phyloP scores from a whole-genome alignment of 30 jellyfish, hydroid and myxozoan species.

The Phacellophora camtschatica region DNA sequence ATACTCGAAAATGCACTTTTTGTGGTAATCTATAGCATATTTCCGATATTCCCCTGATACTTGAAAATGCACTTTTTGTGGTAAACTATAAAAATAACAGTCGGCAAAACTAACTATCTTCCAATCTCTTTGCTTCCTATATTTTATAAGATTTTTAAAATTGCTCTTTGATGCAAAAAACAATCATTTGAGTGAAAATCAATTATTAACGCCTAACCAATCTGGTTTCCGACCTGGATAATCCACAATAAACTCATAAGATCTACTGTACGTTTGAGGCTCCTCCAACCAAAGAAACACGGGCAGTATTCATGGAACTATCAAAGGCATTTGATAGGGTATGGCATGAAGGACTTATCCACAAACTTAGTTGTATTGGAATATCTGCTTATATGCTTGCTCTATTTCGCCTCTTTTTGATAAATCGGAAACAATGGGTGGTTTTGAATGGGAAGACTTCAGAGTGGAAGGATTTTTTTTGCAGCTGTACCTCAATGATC shows the following conservation, averaged over 20 bases:
- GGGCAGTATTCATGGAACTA: not conserved
- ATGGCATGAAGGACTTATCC: conserved; percentile 25
- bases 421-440: not conserved
- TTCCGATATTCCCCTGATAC: not conserved
- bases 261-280: not conserved
- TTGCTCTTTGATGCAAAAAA: too few species aligned
- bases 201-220: too few species aligned
- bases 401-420: not conserved
- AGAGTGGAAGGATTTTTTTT: conserved; percentile 13
- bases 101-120: too few species aligned
- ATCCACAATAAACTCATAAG: not conserved
- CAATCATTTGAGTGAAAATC: too few species aligned
- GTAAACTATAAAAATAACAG: not conserved
- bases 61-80: not conserved
- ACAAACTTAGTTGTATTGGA: not conserved
- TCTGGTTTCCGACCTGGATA: too few species aligned
- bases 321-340: too few species aligned
- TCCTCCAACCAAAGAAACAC: not conserved
- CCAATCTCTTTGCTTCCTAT: too few species aligned
- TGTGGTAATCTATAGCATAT: not conserved
- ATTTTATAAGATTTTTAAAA: too few species aligned
- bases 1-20: not conserved
- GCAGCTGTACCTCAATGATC: conserved; percentile 9
- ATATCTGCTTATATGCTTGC: conserved; percentile 3
- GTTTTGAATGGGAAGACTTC: conserved; percentile 8